phyloP scores from a whole-genome alignment of 2,797 vertebrate species.

The Chiroxiphia lanceolata region DNA sequence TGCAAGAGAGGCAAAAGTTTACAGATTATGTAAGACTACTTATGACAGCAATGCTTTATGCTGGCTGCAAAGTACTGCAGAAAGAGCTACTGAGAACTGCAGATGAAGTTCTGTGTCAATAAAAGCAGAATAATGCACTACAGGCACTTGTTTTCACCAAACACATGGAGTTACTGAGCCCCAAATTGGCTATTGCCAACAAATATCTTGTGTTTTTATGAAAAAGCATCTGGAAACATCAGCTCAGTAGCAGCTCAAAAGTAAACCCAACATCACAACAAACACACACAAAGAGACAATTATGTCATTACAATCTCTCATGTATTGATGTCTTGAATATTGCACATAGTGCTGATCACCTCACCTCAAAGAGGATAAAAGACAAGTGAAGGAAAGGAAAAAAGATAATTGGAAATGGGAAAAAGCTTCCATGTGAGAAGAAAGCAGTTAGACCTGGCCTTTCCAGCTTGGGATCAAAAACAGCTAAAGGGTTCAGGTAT shows the following conservation, averaged over 20 bases:
- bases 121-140: not conserved
- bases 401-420: not conserved
- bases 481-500: not conserved
- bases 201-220: not conserved
- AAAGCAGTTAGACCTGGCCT: not conserved
- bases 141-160: not conserved
- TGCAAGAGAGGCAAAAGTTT: not conserved
- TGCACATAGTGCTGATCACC: not conserved
- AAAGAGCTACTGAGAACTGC: not conserved
- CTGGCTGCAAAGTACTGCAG: constrained; percentile 14
- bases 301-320: not conserved
- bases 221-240: not conserved
- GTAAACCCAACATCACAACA: not conserved
- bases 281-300: not conserved
- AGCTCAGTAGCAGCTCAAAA: not conserved
- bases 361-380: not conserved
- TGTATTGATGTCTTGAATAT: not conserved
- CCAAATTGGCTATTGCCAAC: not conserved
- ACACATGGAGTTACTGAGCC: not conserved
- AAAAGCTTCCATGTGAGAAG: not conserved
- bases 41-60: not conserved
- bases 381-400: not conserved
- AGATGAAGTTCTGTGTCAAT: not conserved
- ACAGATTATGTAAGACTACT: constrained; percentile 31
- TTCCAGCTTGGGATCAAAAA: not conserved